Base-by-base conservation (phyloP, 2,888 invertebrate species). In the Mythimna lalbum region DNA sequence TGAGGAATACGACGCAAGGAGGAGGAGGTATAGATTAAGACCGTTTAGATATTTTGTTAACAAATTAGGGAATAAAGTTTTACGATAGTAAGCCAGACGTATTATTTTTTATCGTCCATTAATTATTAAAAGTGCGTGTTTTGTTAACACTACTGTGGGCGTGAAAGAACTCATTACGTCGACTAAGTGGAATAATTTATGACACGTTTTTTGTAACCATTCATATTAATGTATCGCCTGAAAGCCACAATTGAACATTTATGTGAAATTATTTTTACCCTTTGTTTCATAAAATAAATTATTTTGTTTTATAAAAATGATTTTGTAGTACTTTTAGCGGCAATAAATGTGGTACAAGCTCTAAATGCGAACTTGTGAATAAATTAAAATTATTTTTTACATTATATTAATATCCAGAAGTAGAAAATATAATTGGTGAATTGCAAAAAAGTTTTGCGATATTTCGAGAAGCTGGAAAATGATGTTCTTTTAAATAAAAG, bases 101-200 rank as follows among this genome's bases (percentile, higher is more conserved):
- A 66, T 69, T 39, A 73, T 43, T 56, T 43, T 70, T 70, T 23
- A 78, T 78, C 52, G 57, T 12, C 39, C 33, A 43, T 78, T 76
- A 43, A 69, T 27, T 59, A 56, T 43, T 63, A 63, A 57, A 57
- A 63, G 63, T 63, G 78, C 72, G 72, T 71, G 78, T 43, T 71
- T 78, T 63, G 73, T 75, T 63, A 47, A 63, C 52, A 72, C 19
- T 63, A 39, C n/a, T 21, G 53, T 59, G 39, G n/a, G 59, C 63
- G 74, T 72, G 53, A 78, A 78, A 71, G 10, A 49, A 72, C 72
- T 78, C 72, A 63, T 75, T 75, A 75, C 21, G n/a, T 12, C 49
- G 39, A 59, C 63, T 72, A 52, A 75, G 33, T 59, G 52, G 49
- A 72, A 72, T 63, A 78, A 75, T 72, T 75, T 63, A 78, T 59